A percentile compares a stretch with the other conserved stretches of the same genome.
These are phyloP conservation scores for Chaenocephalus aceratus DNA, from an alignment of 2,113 vertebrate species.

Conservation along the genomic window DNA sequence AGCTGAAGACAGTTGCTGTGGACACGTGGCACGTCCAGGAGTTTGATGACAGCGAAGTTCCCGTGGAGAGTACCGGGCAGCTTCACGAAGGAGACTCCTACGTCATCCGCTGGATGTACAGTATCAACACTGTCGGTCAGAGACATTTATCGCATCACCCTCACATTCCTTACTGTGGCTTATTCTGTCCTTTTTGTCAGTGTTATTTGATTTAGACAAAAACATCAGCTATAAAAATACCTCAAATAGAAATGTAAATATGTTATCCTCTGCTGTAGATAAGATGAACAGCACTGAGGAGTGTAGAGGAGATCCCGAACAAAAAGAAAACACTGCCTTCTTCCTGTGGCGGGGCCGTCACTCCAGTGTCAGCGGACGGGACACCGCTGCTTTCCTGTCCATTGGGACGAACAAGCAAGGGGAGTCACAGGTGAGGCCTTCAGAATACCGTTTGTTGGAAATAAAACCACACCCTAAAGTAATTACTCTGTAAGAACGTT, in stretches of 20 bases:
- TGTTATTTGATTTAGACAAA: not conserved
- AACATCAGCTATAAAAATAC: not conserved
- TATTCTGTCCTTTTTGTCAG: not conserved
- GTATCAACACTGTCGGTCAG: slow-evolving; percentile 66
- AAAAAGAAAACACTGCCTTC: slow-evolving; percentile 61
- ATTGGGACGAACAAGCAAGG: slow-evolving; percentile 70
- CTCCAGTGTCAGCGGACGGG: slow-evolving; percentile 70
- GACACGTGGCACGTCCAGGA: slow-evolving; percentile 83
- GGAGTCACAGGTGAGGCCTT: slow-evolving; percentile 69
- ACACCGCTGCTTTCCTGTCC: slow-evolving; percentile 76
- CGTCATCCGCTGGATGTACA: slow-evolving; percentile 82
- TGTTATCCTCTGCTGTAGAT: slow-evolving; percentile 19
- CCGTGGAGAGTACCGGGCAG: slow-evolving; percentile 77
- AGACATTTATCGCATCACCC: not conserved
- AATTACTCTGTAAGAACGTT: not conserved
- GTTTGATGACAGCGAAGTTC: slow-evolving; percentile 69
- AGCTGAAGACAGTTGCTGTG: slow-evolving; percentile 71
- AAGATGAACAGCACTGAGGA: slow-evolving; percentile 34
- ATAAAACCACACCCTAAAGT: not conserved
- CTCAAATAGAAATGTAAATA: not conserved
- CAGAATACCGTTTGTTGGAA: not conserved
- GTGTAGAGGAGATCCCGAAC: not conserved
- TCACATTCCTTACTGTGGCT: not conserved
- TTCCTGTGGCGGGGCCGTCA: slow-evolving; percentile 84
- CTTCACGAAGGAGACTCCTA: slow-evolving; percentile 84